Base-by-base conservation (phyloP, 2,888 invertebrate species). In the Sympetrum striolatum region DNA sequence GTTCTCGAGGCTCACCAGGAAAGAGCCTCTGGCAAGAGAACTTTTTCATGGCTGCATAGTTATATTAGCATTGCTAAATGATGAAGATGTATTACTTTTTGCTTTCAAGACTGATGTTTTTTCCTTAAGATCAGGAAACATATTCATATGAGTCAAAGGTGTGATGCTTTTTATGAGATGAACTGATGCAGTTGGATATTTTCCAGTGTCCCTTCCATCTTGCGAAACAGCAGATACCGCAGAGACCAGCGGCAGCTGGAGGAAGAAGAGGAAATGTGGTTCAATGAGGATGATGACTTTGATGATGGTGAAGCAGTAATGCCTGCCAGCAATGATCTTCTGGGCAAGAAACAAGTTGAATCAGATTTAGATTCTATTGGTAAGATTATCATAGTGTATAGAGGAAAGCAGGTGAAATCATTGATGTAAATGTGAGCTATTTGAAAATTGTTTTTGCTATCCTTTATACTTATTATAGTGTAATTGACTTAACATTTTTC, bases 191-290 rank as follows among this genome's bases (percentile, higher is more conserved):
- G 91, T 91, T 91, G 91, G 58, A 91, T 92, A 82, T 91, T 91
- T 92, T 94, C 94, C 91, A 97, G 97, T 92, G 97, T 97, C 90
- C 97, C 97, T 90, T 97, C 98, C 91, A 96, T 98, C 93, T 95
- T 98, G 92, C 96, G 98, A 92, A 96, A 95, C 92, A 95, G 95
- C 93, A 96, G 99, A 92, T 98, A 97, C 94, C 95, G 99, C 91
- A 96, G 98, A 91, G 99, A 99, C 94, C 98, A 98, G 92, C 96
- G 99, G 91, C 97, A 98, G 93, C 96, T 98, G 93, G 99, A 99
- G 92, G 99, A 99, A 93, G 99, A 99, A 92, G 99, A 99, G 93
- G 99, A 99, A 94, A 98, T 98, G 96, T 99, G 99, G 99, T 99
- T 99, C 94, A 98, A 98, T 93, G 98, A 98, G 93, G 99, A 99